Evolutionary conservation across 2,888 invertebrate genomes (phyloP).

Genomic region (Mycalesis mineus): DNA sequence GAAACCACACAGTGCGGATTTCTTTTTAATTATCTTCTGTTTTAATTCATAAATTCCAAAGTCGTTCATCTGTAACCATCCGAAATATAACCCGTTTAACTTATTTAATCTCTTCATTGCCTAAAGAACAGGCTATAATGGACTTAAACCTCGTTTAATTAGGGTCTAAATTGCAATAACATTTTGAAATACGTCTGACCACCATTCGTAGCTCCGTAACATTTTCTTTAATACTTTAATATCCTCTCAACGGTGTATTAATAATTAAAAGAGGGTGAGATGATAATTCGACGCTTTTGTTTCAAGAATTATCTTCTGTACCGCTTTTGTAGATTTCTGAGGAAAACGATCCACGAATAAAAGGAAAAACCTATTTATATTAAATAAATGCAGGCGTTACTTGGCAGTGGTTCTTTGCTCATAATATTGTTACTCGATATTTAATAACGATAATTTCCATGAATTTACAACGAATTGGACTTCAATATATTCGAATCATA

Average conservation of each 20-base stretch:
- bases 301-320: constrained; percentile 47
- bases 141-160: not conserved
- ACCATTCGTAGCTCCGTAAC: constrained; percentile 8
- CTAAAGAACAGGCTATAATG: not conserved
- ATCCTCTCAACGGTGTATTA: constrained; percentile 57
- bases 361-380: not conserved
- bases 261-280: constrained; percentile 64
- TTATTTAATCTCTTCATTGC: constrained; percentile 3
- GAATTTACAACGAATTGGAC: no score
- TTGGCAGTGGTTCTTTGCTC: no score
- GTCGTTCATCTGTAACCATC: not conserved
- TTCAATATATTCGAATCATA: no score
- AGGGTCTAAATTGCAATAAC: constrained; percentile 5
- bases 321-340: constrained; percentile 29
- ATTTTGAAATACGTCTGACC: constrained; percentile 1
- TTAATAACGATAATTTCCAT: no score
- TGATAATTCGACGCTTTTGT: constrained; percentile 53
- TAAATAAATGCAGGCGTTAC: not conserved
- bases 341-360: constrained; percentile 27
- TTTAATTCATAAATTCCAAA: constrained; percentile 4
- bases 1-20: no score
- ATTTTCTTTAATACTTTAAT: constrained; percentile 48
- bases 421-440: no score
- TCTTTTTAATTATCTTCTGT: no score
- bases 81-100: constrained; percentile 8